phyloP scores from a whole-genome alignment of 2,888 invertebrate genomes.

The Trichopria drosophilae region DNA sequence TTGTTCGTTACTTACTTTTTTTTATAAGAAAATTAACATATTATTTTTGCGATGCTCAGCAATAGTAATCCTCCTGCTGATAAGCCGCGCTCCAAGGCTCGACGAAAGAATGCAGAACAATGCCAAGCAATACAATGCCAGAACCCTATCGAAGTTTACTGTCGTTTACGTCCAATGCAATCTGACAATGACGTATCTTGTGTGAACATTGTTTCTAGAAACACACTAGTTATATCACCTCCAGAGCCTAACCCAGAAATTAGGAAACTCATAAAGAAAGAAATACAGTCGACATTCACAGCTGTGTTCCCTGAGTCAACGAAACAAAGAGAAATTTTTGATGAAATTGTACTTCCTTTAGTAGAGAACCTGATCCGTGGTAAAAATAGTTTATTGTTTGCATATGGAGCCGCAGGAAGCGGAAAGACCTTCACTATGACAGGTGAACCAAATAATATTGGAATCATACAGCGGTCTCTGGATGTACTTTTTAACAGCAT shows the following conservation, averaged over 20 bases:
- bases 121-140: no score
- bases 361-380: slow-evolving; percentile 85
- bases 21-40: no score
- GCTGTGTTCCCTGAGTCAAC: slow-evolving; percentile 82
- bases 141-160: slow-evolving; percentile 87
- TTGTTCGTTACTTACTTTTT: no score
- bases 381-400: slow-evolving; percentile 90
- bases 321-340: slow-evolving; percentile 82
- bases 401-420: slow-evolving; percentile 95
- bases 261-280: slow-evolving; percentile 64
- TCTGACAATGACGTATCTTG: slow-evolving; percentile 69
- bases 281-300: slow-evolving; percentile 78
- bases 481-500: slow-evolving; percentile 94
- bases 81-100: no score
- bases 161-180: slow-evolving; percentile 80
- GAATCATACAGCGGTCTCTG: slow-evolving; percentile 85
- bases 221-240: slow-evolving; percentile 68
- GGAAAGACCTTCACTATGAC: slow-evolving; percentile 99
- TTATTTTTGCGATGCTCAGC: no score
- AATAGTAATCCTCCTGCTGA: no score
- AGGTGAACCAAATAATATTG: slow-evolving; percentile 71
- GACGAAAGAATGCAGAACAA: no score
- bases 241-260: slow-evolving; percentile 68
- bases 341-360: slow-evolving; percentile 80
- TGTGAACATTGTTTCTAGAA: slow-evolving; percentile 71